Conservation (phyloP, 2,113 vertebrate genomes). For the Prochilodus magdalenae region DNA sequence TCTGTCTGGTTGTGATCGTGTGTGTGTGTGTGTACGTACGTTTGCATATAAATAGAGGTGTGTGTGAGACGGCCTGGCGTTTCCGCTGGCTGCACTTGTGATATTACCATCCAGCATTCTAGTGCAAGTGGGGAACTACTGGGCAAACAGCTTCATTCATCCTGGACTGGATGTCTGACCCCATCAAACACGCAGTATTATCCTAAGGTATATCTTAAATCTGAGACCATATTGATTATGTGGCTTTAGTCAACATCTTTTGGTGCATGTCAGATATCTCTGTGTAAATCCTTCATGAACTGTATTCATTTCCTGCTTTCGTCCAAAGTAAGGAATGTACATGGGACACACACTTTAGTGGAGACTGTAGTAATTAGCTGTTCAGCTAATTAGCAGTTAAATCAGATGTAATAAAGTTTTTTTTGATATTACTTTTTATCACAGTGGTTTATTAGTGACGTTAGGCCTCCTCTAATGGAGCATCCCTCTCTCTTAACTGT, state of each 20-base stretch:
- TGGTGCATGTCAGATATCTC: too few relatives aligned
- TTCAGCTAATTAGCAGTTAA: neutral
- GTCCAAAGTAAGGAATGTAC: neutral
- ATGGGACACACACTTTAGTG: neutral
- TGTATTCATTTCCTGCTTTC: neutral
- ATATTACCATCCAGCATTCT: constrained; percentile 23
- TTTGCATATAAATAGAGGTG: neutral
- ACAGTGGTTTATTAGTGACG: neutral
- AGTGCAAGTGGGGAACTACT: neutral
- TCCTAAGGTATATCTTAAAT: too few relatives aligned
- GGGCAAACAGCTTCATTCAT: constrained; percentile 26
- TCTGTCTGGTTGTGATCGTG: constrained; percentile 10
- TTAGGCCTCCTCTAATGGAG: neutral
- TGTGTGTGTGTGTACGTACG: constrained; percentile 15
- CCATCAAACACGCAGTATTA: constrained; percentile 1
- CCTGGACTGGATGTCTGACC: constrained; percentile 1
- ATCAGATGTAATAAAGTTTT: neutral
- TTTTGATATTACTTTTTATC: neutral
- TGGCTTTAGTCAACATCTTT: too few relatives aligned
- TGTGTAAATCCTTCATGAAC: too few relatives aligned
- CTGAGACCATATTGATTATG: too few relatives aligned
- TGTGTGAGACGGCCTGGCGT: neutral
- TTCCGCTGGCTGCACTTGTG: constrained; percentile 10
- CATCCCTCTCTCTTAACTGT: neutral
- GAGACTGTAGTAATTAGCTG: neutral